These are phyloP conservation scores for Synaphobranchus kaupii DNA, from an alignment of 2,797 vertebrate species.

Conservation along the genomic window DNA sequence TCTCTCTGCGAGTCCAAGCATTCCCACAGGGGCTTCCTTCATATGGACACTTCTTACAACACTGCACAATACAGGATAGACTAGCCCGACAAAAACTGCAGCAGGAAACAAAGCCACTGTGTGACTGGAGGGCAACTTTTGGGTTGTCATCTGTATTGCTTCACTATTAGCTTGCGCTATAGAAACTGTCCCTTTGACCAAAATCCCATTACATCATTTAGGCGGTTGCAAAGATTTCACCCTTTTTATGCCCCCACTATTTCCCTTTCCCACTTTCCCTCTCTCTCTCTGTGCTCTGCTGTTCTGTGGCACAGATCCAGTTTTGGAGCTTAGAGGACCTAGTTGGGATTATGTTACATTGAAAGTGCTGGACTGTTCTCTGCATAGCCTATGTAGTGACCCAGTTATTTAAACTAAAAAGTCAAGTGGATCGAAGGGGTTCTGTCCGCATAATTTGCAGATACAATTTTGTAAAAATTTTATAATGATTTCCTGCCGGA, in stretches of 20 bases:
- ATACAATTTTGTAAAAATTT: not conserved
- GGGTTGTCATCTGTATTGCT: not conserved
- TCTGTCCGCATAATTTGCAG: not conserved
- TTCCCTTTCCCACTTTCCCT: not conserved
- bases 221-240: conserved; percentile 1
- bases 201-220: conserved; percentile 7
- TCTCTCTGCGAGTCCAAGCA: not conserved
- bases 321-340: conserved; percentile 9
- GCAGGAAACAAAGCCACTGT: not conserved
- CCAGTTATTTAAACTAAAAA: not conserved
- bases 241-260: not conserved
- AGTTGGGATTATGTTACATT: conserved; percentile 13
- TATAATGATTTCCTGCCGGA: not conserved
- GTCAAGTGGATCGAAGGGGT: not conserved
- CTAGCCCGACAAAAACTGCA: not conserved
- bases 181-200: conserved; percentile 10
- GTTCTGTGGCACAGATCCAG: conserved; percentile 14
- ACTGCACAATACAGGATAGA: not conserved
- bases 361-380: conserved; percentile 8
- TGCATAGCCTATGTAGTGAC: not conserved
- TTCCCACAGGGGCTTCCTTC: not conserved
- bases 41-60: not conserved
- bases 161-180: not conserved
- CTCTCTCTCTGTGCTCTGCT: not conserved
- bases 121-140: not conserved